phyloP scores from a whole-genome alignment of 1,140 invertebrate species.

The Apis laboriosa region DNA sequence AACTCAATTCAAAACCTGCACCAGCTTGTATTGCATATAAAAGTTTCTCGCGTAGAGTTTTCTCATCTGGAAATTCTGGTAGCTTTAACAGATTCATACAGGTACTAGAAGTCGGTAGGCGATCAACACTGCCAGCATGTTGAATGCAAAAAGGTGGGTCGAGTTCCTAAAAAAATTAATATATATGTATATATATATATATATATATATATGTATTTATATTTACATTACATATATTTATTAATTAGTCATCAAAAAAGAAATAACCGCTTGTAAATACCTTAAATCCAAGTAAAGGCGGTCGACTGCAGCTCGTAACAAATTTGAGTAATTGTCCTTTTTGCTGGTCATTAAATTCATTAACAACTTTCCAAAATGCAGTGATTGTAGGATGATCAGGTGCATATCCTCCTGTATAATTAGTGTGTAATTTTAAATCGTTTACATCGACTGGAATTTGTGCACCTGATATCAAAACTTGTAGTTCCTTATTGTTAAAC shows the following conservation, averaged over 20 bases:
- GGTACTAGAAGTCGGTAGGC: slow-evolving; percentile 96
- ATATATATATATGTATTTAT: background rate
- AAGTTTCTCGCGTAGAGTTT: slow-evolving; percentile 90
- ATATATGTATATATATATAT: background rate
- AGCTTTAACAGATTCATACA: slow-evolving; percentile 99
- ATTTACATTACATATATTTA: background rate
- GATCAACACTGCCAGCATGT: slow-evolving; percentile 91
- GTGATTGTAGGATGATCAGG: slow-evolving; percentile 89
- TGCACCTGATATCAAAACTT: slow-evolving; percentile 96
- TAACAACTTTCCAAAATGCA: slow-evolving; percentile 93
- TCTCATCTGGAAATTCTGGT: slow-evolving; percentile 92
- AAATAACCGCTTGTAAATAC: slow-evolving; percentile 76
- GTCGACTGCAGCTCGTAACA: slow-evolving; percentile 97
- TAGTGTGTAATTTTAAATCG: slow-evolving; percentile 92
- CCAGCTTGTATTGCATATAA: slow-evolving; percentile 96
- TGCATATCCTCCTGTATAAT: slow-evolving; percentile 92
- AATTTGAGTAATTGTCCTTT: slow-evolving; percentile 95
- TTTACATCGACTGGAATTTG: slow-evolving; percentile 94
- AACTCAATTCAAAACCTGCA: slow-evolving; percentile 97
- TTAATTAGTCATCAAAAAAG: slow-evolving; percentile 25
- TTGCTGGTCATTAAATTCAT: slow-evolving; percentile 91
- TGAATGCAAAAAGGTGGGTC: slow-evolving; percentile 97
- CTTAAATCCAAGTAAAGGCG: slow-evolving; percentile 98
- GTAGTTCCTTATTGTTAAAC: slow-evolving; percentile 97
- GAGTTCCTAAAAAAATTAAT: slow-evolving; percentile 85